phyloP scores from a whole-genome alignment of 2,113 vertebrate genomes.

The Petrocephalus zakoni region DNA sequence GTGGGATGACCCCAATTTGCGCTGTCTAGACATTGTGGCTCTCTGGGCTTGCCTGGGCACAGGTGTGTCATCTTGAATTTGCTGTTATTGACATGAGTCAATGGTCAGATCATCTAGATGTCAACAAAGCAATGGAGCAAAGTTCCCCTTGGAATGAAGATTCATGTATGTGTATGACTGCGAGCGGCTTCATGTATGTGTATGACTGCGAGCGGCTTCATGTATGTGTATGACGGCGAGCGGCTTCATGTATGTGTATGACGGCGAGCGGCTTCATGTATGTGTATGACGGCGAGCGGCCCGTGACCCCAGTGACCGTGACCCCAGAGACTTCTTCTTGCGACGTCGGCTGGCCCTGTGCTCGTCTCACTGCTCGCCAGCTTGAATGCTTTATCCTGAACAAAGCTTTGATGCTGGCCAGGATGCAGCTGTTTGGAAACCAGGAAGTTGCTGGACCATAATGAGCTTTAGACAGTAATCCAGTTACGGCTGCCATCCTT shows the following conservation, averaged over 20 bases:
- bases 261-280: no score
- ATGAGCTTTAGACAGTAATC: constrained; percentile 5
- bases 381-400: neutral
- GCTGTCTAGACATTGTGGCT: neutral
- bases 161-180: neutral
- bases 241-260: neutral
- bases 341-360: neutral
- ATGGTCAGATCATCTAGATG: neutral
- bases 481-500: neutral
- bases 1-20: neutral
- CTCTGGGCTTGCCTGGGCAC: neutral
- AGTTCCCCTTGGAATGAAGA: neutral
- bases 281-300: no score
- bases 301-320: neutral
- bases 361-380: neutral
- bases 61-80: neutral
- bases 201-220: neutral
- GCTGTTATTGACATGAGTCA: neutral
- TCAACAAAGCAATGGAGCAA: neutral
- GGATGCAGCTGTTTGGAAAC: neutral
- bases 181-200: neutral
- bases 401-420: neutral
- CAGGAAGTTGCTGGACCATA: constrained; percentile 3
- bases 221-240: neutral
- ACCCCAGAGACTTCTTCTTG: neutral